Conservation (phyloP, 1,140 invertebrate genomes). For the Samia ricini region DNA sequence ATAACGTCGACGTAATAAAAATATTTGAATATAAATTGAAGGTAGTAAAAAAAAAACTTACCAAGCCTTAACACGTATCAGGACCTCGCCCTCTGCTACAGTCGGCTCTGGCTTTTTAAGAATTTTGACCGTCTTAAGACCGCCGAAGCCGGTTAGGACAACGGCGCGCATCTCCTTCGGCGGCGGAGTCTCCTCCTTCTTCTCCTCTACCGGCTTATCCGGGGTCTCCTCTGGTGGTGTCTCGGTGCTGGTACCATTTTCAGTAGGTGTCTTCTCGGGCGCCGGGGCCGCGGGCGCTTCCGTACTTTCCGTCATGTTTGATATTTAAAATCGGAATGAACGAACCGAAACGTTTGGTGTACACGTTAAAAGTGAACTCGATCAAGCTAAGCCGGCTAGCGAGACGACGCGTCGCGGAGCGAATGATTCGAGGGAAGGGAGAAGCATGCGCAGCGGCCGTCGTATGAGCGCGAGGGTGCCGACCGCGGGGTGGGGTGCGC, state of each 20-base stretch:
- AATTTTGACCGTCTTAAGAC: constrained; percentile 90
- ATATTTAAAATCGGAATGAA: constrained; percentile 23
- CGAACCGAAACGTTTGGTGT: constrained; percentile 48
- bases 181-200: constrained; percentile 79
- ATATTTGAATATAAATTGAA: not conserved
- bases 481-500: constrained; percentile 29
- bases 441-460: constrained; percentile 49
- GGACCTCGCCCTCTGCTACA: constrained; percentile 86
- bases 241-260: constrained; percentile 68
- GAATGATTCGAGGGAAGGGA: constrained; percentile 66
- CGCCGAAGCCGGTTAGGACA: constrained; percentile 90
- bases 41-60: constrained; percentile 76
- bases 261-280: constrained; percentile 71
- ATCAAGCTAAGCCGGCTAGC: constrained; percentile 53
- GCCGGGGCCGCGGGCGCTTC: constrained; percentile 72
- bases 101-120: constrained; percentile 88
- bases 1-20: not conserved
- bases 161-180: constrained; percentile 90
- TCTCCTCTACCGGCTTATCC: constrained; percentile 73
- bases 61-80: constrained; percentile 92
- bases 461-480: constrained; percentile 25
- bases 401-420: constrained; percentile 65
- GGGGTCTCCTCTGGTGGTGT: constrained; percentile 75
- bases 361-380: constrained; percentile 58
- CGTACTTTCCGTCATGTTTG: constrained; percentile 73